Evolutionary conservation across 1,140 invertebrate genomes (phyloP).

Genomic region (Nasonia giraulti): DNA sequence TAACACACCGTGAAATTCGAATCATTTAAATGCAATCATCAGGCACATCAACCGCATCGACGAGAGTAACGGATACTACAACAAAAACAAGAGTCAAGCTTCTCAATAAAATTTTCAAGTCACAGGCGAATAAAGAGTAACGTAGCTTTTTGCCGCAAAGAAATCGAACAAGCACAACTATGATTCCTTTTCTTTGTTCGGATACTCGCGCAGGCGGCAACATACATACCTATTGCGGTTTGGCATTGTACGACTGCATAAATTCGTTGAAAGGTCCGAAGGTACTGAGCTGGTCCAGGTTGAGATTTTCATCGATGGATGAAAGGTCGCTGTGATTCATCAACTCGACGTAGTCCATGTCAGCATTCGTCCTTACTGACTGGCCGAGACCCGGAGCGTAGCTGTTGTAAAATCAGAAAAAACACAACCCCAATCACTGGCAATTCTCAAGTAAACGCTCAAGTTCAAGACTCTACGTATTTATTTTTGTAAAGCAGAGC

Average conservation of each 20-base stretch:
- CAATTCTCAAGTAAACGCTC: constrained; percentile 59
- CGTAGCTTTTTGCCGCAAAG: constrained; percentile 2
- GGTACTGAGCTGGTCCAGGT: constrained; percentile 67
- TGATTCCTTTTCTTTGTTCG: neutral
- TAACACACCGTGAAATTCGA: neutral
- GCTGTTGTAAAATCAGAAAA: constrained; percentile 68
- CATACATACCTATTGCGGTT: constrained; percentile 65
- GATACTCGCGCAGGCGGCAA: neutral
- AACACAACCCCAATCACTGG: constrained; percentile 75
- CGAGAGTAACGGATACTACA: neutral
- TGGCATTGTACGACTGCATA: constrained; percentile 67
- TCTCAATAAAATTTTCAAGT: constrained; percentile 34
- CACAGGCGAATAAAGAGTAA: neutral
- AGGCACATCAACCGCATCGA: neutral
- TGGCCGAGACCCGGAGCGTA: constrained; percentile 73
- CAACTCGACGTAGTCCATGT: constrained; percentile 72
- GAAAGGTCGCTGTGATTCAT: constrained; percentile 67
- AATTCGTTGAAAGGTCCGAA: constrained; percentile 68
- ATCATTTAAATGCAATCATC: neutral
- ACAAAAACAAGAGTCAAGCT: constrained; percentile 2
- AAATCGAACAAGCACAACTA: neutral
- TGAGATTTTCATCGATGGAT: constrained; percentile 71
- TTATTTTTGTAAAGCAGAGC: constrained; percentile 44
- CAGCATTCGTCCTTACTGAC: constrained; percentile 64
- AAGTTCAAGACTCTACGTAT: constrained; percentile 24